phyloP scores from a whole-genome alignment of 2,797 vertebrate genomes.

The Phyllotis vaccarum region DNA sequence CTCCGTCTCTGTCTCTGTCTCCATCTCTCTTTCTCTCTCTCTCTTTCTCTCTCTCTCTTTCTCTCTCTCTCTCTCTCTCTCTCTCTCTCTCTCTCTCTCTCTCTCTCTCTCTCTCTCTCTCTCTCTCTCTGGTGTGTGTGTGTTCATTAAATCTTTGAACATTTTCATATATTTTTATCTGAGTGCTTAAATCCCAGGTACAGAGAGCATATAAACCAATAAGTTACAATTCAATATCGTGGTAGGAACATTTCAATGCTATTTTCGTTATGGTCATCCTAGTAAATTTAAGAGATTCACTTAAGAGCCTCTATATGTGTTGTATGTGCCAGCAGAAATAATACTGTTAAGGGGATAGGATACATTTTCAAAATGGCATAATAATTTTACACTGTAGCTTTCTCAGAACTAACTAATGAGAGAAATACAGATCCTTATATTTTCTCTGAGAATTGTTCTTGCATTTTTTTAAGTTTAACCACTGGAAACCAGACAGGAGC shows the following conservation, averaged over 20 bases:
- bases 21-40: no score
- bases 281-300: background rate
- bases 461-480: background rate
- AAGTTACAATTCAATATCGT: background rate
- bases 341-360: background rate
- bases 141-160: conserved; percentile 7
- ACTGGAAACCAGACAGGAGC: conserved; percentile 16
- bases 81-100: no score
- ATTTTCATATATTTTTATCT: conserved; percentile 41
- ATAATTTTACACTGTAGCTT: background rate
- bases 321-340: background rate
- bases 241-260: background rate
- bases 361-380: background rate
- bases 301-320: background rate
- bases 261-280: background rate
- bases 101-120: no score
- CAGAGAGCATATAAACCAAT: background rate
- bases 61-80: no score
- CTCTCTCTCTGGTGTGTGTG: no score
- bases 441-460: background rate
- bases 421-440: background rate
- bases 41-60: no score
- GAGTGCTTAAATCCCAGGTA: background rate
- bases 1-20: no score
- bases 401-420: background rate